Base-by-base conservation (phyloP, 2,797 vertebrate genomes). In the Phataginus tetradactyla region DNA sequence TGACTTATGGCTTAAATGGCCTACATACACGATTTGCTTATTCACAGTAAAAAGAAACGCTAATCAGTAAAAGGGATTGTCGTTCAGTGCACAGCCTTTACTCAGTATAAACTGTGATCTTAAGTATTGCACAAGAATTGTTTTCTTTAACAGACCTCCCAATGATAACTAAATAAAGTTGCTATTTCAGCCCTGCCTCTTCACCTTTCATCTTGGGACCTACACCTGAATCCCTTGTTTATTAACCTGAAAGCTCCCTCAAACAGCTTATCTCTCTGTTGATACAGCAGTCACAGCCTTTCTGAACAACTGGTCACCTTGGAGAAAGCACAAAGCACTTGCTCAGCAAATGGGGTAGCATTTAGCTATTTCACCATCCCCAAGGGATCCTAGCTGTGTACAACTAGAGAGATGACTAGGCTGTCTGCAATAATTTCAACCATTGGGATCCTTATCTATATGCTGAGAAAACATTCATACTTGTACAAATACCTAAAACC, bases 191-290 rank as follows among this genome's bases (percentile, higher is more conserved):
- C 20, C 68, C 18, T 86, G 74, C 53, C 86, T 93, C 71, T 83
- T 90, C 77, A 91, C 81, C 91, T 95, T 97, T 91, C 94, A 79
- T 83, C 91, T 84, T 23, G 13, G n/a, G 37, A 51, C 69, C 86
- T 15, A 0, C 34, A 9, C 88, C 88, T 81, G 64, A 92, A 79
- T 42, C 32, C 69, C 55, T 90, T 74, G 32, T 90, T 96, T 88
- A 90, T 79, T 94, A 94, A 89, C 72, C 68, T 90, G 92, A 83
- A 96, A 79, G 83, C 39, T 71, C 45, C 83, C 92, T 71, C 4
- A 9, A n/a, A 66, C 27, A 66, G 37, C 57, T 92, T 77, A 57
- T 89, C 87, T 89, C 88, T 87, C 57, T 49, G 4, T 63, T 78
- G 42, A 34, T 59, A 63, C 49, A 72, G 29, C 53, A 86, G n/a